phyloP scores from a whole-genome alignment of 2,888 invertebrate genomes.

The Buathra laborator region DNA sequence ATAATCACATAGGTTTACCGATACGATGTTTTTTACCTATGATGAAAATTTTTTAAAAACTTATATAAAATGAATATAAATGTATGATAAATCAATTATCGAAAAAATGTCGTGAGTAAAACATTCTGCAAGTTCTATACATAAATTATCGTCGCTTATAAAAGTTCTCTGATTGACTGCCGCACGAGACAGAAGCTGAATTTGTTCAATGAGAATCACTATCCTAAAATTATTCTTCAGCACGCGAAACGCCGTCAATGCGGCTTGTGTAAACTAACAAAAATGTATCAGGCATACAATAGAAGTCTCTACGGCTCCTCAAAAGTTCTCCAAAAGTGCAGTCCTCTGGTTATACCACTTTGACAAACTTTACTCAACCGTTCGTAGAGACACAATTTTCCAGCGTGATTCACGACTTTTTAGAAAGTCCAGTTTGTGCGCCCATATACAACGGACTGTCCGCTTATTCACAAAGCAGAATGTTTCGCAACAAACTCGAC shows the following conservation, averaged over 20 bases:
- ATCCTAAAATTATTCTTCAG: not conserved
- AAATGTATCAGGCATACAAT: not conserved
- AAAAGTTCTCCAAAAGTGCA: not conserved
- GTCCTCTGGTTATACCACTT: not conserved
- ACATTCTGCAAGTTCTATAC: too few relatives aligned
- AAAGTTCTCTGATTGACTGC: too few relatives aligned
- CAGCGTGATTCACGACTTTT: slow-evolving; percentile 2
- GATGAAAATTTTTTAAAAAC: too few relatives aligned
- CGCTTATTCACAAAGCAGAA: slow-evolving; percentile 46
- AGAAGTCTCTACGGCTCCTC: not conserved
- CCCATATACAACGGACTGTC: not conserved
- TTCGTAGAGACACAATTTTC: not conserved
- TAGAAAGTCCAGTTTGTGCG: not conserved
- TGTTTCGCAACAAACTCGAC: slow-evolving; percentile 64
- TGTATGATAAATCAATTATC: too few relatives aligned
- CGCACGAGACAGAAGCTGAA: too few relatives aligned
- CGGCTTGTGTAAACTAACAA: not conserved
- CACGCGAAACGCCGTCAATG: not conserved
- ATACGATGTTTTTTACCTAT: too few relatives aligned
- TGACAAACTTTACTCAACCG: not conserved
- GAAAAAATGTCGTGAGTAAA: too few relatives aligned
- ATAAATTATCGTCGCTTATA: too few relatives aligned
- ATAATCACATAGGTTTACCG: too few relatives aligned
- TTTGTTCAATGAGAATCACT: too few relatives aligned
- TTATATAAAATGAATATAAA: too few relatives aligned